These are phyloP conservation scores for Noctua comes DNA, from an alignment of 2,888 invertebrate species.

Conservation along the genomic window DNA sequence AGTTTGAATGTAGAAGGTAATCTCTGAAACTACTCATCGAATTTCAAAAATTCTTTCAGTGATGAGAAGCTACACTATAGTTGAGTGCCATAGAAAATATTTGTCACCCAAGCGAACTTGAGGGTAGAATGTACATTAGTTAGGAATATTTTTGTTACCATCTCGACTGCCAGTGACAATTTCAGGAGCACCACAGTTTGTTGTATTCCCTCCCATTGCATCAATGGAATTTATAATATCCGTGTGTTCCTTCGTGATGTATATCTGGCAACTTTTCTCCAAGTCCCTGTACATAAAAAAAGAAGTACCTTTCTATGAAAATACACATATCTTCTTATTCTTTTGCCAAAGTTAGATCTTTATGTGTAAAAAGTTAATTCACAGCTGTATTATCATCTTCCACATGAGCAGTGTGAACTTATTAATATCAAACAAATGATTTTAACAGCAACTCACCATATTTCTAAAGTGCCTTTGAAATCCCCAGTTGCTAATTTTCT, in stretches of 20 bases:
- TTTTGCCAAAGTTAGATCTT: too few species aligned
- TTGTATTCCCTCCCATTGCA: conserved; percentile 95
- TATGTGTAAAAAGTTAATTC: background rate
- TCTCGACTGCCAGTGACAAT: conserved; percentile 98
- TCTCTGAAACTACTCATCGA: too few species aligned
- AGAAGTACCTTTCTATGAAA: too few species aligned
- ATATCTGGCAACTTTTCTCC: conserved; percentile 94
- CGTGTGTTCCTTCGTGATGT: conserved; percentile 94
- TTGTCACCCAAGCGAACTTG: too few species aligned
- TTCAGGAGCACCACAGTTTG: conserved; percentile 98
- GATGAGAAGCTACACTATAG: too few species aligned
- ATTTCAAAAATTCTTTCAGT: too few species aligned
- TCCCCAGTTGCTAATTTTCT: conserved; percentile 97
- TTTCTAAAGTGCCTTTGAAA: conserved; percentile 95
- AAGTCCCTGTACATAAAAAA: conserved; percentile 92
- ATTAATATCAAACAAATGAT: too few species aligned
- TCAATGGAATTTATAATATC: conserved; percentile 97
- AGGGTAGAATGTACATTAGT: too few species aligned
- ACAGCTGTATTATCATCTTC: background rate
- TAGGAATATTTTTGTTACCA: conserved; percentile 88
- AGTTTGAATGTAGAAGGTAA: too few species aligned
- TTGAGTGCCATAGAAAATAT: too few species aligned
- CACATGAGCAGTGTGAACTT: too few species aligned
- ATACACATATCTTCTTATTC: too few species aligned
- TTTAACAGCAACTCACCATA: conserved; percentile 91